Evolutionary conservation across 2,888 invertebrate species (phyloP).

Genomic region (Eulithis testata): DNA sequence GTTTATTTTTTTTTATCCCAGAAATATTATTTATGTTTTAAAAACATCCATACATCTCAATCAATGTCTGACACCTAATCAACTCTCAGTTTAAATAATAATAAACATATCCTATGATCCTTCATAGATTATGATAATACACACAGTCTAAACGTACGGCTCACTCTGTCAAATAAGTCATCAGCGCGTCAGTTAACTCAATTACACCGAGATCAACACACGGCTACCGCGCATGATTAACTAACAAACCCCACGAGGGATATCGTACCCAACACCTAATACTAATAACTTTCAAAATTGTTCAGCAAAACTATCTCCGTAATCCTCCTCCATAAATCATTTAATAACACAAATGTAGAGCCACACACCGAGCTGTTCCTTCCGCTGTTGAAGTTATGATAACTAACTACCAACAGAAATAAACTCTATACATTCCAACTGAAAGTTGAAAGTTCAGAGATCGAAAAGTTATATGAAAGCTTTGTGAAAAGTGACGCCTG

Average conservation of each 20-base stretch:
- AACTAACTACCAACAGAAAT: constrained; percentile 43
- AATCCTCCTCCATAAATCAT: constrained; percentile 83
- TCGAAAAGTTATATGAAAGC: constrained; percentile 42
- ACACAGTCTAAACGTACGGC: constrained; percentile 71
- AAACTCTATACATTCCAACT: constrained; percentile 40
- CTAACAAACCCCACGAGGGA: constrained; percentile 49
- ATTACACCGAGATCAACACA: constrained; percentile 83
- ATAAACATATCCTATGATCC: constrained; percentile 61
- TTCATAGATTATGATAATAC: constrained; percentile 63
- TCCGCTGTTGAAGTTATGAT: constrained; percentile 71
- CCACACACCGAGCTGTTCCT: constrained; percentile 82
- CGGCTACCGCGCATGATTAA: constrained; percentile 81
- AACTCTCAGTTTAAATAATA: constrained; percentile 47
- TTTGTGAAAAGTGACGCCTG: constrained; percentile 57
- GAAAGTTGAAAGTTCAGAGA: constrained; percentile 43
- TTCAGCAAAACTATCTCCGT: constrained; percentile 56
- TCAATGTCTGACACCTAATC: constrained; percentile 41
- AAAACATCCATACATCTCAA: constrained; percentile 9
- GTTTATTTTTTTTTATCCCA: too few relatives aligned
- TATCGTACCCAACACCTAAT: constrained; percentile 56
- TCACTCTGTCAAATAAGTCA: constrained; percentile 83
- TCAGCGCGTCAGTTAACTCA: constrained; percentile 83
- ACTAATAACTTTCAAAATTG: constrained; percentile 63
- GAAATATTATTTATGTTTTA: not conserved
- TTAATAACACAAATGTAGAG: constrained; percentile 83